These are phyloP conservation scores for Trichogramma pretiosum DNA, from an alignment of 1,140 invertebrate genomes.

Conservation along the genomic window DNA sequence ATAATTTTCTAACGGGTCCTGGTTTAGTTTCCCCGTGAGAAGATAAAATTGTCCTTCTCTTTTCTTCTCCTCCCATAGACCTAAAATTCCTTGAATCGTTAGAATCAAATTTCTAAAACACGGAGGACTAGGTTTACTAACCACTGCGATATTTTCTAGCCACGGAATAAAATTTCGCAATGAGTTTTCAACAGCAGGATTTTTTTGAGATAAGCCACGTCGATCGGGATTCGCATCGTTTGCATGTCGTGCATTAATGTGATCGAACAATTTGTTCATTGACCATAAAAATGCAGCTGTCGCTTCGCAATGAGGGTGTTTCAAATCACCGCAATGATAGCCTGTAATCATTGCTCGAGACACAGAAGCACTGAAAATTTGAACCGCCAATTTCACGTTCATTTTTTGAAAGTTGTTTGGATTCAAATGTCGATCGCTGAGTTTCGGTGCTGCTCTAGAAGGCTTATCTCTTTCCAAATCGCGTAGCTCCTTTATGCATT, in stretches of 20 bases:
- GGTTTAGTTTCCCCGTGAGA: constrained; percentile 16
- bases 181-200: too few relatives aligned
- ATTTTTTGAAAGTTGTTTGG: constrained; percentile 13
- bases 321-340: neutral
- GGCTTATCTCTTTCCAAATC: neutral
- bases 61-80: constrained; percentile 14
- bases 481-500: neutral
- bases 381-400: constrained; percentile 6
- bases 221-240: neutral
- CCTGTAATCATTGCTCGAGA: constrained; percentile 1
- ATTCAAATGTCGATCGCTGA: constrained; percentile 10
- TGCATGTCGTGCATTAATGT: neutral
- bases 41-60: constrained; percentile 15
- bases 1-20: constrained; percentile 26
- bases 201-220: neutral
- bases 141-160: too few relatives aligned
- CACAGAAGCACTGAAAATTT: constrained; percentile 10
- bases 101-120: too few relatives aligned
- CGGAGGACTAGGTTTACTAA: too few relatives aligned
- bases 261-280: neutral
- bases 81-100: too few relatives aligned
- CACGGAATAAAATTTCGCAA: too few relatives aligned
- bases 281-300: neutral
- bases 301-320: neutral
- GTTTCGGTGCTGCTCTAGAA: neutral